Percentiles rank a stretch among this genome's conserved stretches.
phyloP scores from a whole-genome alignment of 2,888 invertebrate genomes.

The Scaptomyza parva region DNA sequence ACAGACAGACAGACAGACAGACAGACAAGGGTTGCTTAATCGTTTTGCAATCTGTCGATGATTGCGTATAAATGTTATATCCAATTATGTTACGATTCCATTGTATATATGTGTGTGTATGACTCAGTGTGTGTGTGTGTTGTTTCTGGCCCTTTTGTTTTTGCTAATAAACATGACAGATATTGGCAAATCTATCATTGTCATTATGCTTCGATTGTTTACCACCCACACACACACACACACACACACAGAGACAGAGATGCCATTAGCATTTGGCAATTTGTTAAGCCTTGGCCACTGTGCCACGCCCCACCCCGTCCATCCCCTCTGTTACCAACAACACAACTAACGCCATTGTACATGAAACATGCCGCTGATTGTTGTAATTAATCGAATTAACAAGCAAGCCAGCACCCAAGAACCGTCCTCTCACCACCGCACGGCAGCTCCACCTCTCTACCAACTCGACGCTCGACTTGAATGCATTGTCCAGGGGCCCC shows the following conservation, averaged over 20 bases:
- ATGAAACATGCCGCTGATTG: conserved; percentile 83
- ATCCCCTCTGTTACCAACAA: not conserved
- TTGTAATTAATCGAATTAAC: conserved; percentile 85
- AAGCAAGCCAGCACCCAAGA: conserved; percentile 56
- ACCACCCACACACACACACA: conserved; percentile 23
- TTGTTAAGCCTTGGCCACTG: conserved; percentile 59
- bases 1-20: not conserved
- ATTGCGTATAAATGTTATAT: conserved; percentile 83
- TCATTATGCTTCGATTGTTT: conserved; percentile 85
- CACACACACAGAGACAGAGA: conserved; percentile 11
- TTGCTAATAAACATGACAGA: conserved; percentile 83
- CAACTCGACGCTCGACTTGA: not conserved
- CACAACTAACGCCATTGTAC: conserved; percentile 47
- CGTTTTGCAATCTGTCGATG: conserved; percentile 83
- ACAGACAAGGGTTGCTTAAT: conserved; percentile 76
- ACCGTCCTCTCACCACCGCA: not conserved
- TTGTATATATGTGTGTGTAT: conserved; percentile 35
- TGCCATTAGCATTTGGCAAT: conserved; percentile 77
- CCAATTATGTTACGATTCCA: conserved; percentile 71
- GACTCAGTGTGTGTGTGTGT: conserved; percentile 3
- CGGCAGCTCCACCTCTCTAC: not conserved
- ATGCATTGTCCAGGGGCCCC: conserved; percentile 38
- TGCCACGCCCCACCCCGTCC: conserved; percentile 13
- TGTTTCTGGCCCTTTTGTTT: conserved; percentile 59
- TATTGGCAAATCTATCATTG: conserved; percentile 85